phyloP scores from a whole-genome alignment of 1,140 invertebrate species.

The Stenopsyche tienmushanensis region DNA sequence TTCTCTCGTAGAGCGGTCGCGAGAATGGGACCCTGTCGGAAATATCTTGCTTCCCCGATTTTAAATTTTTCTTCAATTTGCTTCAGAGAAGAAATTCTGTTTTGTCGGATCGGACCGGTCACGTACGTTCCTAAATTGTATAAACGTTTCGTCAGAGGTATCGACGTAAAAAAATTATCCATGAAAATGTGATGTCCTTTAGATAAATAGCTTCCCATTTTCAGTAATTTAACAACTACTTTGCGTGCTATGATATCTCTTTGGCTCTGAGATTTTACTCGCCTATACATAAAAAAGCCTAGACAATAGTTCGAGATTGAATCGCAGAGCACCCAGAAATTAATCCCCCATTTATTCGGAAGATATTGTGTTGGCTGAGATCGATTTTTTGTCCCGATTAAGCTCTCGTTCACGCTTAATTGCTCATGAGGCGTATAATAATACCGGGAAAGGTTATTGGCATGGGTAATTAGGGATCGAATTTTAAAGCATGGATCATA shows the following conservation, averaged over 20 bases:
- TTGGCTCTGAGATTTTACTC: background rate
- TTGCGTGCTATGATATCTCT: constrained; percentile 6
- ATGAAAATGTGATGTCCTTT: constrained; percentile 19
- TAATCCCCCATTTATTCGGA: no score
- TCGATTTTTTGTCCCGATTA: constrained; percentile 13
- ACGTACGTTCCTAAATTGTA: constrained; percentile 3
- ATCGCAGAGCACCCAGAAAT: constrained; percentile 15
- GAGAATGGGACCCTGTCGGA: background rate
- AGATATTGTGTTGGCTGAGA: no score
- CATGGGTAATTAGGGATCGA: constrained; percentile 9
- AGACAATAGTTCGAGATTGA: constrained; percentile 11
- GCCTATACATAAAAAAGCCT: background rate
- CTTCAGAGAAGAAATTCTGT: background rate
- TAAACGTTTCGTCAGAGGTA: constrained; percentile 1
- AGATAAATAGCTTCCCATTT: constrained; percentile 10
- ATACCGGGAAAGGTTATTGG: background rate
- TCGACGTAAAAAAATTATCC: constrained; percentile 11
- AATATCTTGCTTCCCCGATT: constrained; percentile 12
- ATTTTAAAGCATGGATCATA: constrained; percentile 18
- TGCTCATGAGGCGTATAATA: constrained; percentile 3
- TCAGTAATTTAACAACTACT: constrained; percentile 6
- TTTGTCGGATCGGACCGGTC: background rate
- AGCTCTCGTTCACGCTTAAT: background rate
- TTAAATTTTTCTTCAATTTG: background rate
- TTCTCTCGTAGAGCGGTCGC: background rate